A percentile compares a stretch with the other conserved stretches of the same genome.
Evolutionary conservation across 2,113 vertebrate genomes (phyloP).

Genomic region (Amazona guildingii): DNA sequence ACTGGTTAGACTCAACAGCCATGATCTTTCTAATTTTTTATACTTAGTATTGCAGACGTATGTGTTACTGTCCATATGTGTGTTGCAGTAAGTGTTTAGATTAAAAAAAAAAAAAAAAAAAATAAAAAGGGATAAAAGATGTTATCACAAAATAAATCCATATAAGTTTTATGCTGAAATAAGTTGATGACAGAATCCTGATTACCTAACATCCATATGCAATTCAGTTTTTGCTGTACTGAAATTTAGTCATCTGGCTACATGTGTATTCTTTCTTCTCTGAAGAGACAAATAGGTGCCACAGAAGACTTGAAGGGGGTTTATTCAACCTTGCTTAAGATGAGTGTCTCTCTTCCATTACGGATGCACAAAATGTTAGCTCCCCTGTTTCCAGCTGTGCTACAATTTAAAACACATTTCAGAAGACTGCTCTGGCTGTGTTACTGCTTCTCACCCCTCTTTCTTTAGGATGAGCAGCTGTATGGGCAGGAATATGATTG

Average conservation of each 20-base stretch:
- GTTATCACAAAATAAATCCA: background rate
- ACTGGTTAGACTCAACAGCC: background rate
- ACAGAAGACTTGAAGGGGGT: fast-evolving
- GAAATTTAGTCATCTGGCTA: background rate
- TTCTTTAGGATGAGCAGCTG: background rate
- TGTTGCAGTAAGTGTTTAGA: background rate
- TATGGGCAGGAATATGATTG: background rate
- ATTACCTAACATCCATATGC: background rate
- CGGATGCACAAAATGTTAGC: background rate
- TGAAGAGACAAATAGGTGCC: background rate
- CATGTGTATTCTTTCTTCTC: background rate
- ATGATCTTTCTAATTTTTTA: background rate
- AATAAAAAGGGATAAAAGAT: fast-evolving
- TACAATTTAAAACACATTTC: background rate
- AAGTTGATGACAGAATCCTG: background rate
- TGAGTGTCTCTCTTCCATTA: background rate
- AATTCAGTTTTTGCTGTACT: background rate
- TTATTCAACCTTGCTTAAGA: background rate
- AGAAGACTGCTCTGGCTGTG: background rate
- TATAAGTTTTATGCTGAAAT: background rate
- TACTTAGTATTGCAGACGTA: background rate
- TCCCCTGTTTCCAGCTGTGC: background rate
- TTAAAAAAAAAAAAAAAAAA: background rate
- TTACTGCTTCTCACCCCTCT: background rate
- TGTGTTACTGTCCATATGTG: background rate